These are phyloP conservation scores for Leptopilina myrica DNA, from an alignment of 2,888 invertebrate species.

Conservation along the genomic window DNA sequence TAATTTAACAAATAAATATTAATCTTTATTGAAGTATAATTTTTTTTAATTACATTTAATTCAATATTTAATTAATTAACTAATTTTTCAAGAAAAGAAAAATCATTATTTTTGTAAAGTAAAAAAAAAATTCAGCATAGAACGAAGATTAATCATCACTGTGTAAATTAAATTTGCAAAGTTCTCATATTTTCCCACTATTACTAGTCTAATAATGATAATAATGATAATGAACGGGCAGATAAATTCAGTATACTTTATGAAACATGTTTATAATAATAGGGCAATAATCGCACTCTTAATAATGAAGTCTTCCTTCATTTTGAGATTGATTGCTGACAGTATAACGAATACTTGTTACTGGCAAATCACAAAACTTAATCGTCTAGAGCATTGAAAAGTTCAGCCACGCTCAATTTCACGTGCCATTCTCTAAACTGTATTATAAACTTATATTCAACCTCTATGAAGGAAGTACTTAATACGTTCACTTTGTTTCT, in stretches of 20 bases:
- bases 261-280: background rate
- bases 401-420: constrained; percentile 46
- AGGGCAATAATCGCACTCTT: background rate
- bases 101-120: too few relatives aligned
- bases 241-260: background rate
- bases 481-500: constrained; percentile 44
- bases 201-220: constrained; percentile 7
- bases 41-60: too few relatives aligned
- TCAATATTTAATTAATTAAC: too few relatives aligned
- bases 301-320: constrained; percentile 29
- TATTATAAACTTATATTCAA: background rate
- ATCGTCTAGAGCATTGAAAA: constrained; percentile 44
- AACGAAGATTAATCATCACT: too few relatives aligned
- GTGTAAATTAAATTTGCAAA: background rate
- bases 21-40: too few relatives aligned
- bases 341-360: constrained; percentile 25
- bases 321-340: constrained; percentile 24
- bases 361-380: constrained; percentile 42
- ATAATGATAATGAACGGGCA: background rate
- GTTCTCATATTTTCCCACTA: too few relatives aligned
- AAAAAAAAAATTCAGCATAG: too few relatives aligned
- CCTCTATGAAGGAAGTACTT: constrained; percentile 14
- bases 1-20: too few relatives aligned
- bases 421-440: constrained; percentile 42
- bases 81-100: too few relatives aligned